Percentiles rank a stretch among this genome's conserved stretches.
Conservation (phyloP, 2,797 vertebrate species). For the Dermochelys coriacea region DNA sequence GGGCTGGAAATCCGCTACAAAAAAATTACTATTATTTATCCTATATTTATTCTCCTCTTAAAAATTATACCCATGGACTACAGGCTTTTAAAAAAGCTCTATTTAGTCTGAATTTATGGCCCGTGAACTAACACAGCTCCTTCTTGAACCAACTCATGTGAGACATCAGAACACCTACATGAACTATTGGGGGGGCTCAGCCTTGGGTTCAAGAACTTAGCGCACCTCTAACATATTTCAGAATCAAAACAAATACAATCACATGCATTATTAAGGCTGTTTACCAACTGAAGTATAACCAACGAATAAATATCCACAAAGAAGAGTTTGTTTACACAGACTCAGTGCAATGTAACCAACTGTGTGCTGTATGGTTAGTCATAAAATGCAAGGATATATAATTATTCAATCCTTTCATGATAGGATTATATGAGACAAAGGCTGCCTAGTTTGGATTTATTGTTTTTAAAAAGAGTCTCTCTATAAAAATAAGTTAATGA, state of each 20-base stretch:
- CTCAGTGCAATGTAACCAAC: no score
- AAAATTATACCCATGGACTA: neutral
- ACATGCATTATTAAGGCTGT: neutral
- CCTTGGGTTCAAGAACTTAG: neutral
- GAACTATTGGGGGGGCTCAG: neutral
- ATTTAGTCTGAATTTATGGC: neutral
- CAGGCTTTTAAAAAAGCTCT: neutral
- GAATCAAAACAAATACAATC: neutral
- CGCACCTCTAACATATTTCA: neutral
- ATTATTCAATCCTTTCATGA: accelerated
- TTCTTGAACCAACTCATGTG: neutral
- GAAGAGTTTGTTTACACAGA: neutral
- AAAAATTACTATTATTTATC: neutral
- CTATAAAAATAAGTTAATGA: neutral
- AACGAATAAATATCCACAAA: neutral
- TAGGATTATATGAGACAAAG: neutral
- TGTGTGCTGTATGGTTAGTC: neutral
- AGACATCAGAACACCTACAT: neutral
- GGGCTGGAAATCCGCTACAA: neutral
- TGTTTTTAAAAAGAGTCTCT: neutral
- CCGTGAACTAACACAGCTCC: neutral
- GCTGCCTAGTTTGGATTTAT: neutral
- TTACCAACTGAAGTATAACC: neutral
- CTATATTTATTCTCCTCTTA: neutral
- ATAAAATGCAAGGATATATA: neutral